phyloP scores from a whole-genome alignment of 2,888 invertebrate genomes.

The Schizaphis graminum region DNA sequence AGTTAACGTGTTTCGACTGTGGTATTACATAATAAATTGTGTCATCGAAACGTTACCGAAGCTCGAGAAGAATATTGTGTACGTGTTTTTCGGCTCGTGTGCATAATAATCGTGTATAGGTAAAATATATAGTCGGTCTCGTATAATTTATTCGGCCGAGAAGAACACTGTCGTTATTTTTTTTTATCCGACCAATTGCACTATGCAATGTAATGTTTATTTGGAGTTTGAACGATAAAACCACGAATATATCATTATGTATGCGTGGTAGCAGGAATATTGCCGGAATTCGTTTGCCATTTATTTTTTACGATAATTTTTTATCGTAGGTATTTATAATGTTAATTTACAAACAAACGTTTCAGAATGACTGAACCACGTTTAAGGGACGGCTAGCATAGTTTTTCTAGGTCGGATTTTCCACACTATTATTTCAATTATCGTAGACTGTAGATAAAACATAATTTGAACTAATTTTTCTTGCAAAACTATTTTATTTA shows the following conservation, averaged over 20 bases:
- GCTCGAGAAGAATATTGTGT: neutral
- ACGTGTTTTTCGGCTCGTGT: neutral
- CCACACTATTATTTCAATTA: neutral
- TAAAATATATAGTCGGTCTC: neutral
- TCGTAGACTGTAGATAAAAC: neutral
- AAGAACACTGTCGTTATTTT: neutral
- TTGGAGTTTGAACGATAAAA: neutral
- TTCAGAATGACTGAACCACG: neutral
- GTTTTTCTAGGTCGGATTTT: neutral
- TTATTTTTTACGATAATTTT: neutral
- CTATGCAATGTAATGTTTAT: neutral
- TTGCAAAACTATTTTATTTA: neutral
- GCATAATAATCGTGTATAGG: neutral
- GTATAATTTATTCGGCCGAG: neutral
- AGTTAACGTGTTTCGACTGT: neutral
- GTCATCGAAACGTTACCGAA: neutral
- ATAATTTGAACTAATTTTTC: neutral
- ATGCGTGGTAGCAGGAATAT: neutral
- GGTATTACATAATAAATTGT: neutral
- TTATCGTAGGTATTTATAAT: neutral
- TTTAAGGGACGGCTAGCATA: neutral
- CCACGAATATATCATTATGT: neutral
- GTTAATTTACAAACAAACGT: neutral
- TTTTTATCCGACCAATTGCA: neutral
- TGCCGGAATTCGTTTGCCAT: neutral